Conservation (phyloP, 2,888 invertebrate genomes). For the Drosophila picticornis region DNA sequence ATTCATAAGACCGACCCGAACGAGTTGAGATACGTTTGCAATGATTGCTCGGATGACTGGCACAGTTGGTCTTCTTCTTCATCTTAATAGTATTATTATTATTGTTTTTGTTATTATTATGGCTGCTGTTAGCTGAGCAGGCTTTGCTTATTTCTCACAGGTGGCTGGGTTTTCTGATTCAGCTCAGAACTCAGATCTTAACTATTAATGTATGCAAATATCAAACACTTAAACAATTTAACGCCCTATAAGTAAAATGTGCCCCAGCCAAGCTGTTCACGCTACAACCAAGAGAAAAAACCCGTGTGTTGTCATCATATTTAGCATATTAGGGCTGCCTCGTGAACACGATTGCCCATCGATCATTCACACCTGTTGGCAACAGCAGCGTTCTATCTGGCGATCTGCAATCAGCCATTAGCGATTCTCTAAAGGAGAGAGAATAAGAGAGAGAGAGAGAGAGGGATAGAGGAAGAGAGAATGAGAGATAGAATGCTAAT, state of each 20-base stretch:
- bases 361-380: slow-evolving; percentile 1
- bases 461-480: background rate
- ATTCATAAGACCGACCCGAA: slow-evolving; percentile 17
- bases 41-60: slow-evolving; percentile 27
- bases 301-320: slow-evolving; percentile 22
- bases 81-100: background rate
- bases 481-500: background rate
- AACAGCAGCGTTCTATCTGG: background rate
- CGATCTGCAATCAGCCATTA: background rate
- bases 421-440: no score
- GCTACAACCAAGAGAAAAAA: background rate
- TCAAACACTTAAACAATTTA: slow-evolving; percentile 41
- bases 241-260: slow-evolving; percentile 42
- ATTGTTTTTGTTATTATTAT: background rate
- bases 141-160: background rate
- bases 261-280: background rate
- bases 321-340: slow-evolving; percentile 45
- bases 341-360: slow-evolving; percentile 46
- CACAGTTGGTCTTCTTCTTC: background rate
- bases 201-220: slow-evolving; percentile 44
- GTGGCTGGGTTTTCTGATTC: slow-evolving; percentile 22
- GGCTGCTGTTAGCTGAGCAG: background rate
- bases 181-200: slow-evolving; percentile 10
- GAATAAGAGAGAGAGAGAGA: background rate
- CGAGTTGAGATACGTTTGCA: slow-evolving; percentile 20